Evolutionary conservation across 2,113 vertebrate genomes (phyloP), one percentile per base, ranked within the genome.

Genomic region (Aphyosemion australe): DNA sequence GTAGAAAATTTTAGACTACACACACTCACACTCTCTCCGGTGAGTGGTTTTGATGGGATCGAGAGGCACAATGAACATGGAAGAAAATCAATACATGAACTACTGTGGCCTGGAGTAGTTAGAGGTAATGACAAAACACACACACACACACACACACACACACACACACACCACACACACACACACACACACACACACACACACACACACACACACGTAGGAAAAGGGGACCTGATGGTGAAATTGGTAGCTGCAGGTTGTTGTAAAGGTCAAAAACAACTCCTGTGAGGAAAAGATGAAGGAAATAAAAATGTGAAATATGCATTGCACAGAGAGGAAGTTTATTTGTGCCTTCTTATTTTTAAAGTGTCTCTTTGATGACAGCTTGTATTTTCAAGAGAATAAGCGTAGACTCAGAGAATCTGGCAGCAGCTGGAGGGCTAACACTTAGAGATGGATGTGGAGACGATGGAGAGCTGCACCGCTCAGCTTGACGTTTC

Each of bases 11-110:
- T 12, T 13, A 34, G 14, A 16, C 31, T 55, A 41, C 53, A 39
- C 18, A 19, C 32, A 31, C 54, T 0, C 39, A 57, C 18, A 46
- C 20, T 2, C n/a, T 65, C 60, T 80, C 56, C 16, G 10, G 65
- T 45, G 67, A 75, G 61, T 64, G 41, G 46, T 69, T 65, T 42
- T 18, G 50, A 68, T 41, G 52, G 59, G 63, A 76, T 61, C 61
- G 57, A 66, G 50, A 73, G 69, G 73, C 46, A 48, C 52, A 82
- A 61, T 16, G 72, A 78, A 75, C 63, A 60, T 57, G 58, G 48
- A 61, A 61, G 20, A 82, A 79, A 84, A 87, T 87, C 84, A 78
- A 84, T 87, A 73, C 19, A 50, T 82, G 78, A 77, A 82, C 69
- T 65, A 74, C 70, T 77, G 81, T 73, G 76, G 71, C 74, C 74